Evolutionary conservation across 2,888 invertebrate species (phyloP).

Genomic region (Timema cristinae): DNA sequence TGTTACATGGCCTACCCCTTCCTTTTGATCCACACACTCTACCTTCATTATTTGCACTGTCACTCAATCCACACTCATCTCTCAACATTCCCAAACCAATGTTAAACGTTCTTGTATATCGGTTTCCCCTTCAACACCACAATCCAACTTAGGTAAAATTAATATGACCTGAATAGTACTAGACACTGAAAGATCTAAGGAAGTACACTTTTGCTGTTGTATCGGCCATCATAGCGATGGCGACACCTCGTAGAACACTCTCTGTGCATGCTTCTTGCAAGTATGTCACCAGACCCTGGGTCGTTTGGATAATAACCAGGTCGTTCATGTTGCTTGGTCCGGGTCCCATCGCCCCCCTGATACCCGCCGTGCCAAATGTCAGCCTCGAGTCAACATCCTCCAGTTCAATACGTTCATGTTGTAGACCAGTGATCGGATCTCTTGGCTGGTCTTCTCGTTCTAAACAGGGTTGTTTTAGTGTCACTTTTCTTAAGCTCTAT

Average conservation of each 20-base stretch:
- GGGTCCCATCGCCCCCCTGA: slow-evolving; percentile 88
- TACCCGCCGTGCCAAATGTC: slow-evolving; percentile 89
- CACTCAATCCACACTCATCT: too few species aligned
- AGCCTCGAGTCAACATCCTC: slow-evolving; percentile 61
- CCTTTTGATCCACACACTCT: too few species aligned
- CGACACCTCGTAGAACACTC: slow-evolving; percentile 65
- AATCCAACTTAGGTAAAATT: too few species aligned
- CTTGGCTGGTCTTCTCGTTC: slow-evolving; percentile 61
- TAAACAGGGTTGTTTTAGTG: slow-evolving; percentile 38
- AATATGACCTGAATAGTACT: too few species aligned
- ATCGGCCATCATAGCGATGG: slow-evolving; percentile 87
- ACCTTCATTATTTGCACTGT: too few species aligned
- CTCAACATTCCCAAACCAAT: too few species aligned
- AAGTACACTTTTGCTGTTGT: slow-evolving; percentile 81
- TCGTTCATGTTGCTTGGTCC: slow-evolving; percentile 96
- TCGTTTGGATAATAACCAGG: slow-evolving; percentile 89
- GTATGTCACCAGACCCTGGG: slow-evolving; percentile 82
- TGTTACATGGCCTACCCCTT: too few species aligned
- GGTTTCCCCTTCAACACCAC: too few species aligned
- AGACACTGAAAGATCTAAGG: too few species aligned
- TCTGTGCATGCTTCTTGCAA: slow-evolving; percentile 57
- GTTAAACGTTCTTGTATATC: too few species aligned
- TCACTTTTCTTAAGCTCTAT: slow-evolving; percentile 13
- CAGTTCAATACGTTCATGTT: slow-evolving; percentile 56
- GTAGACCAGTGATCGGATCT: slow-evolving; percentile 54